Conservation (phyloP, 1,140 invertebrate species). For the Belonocnema kinseyi region DNA sequence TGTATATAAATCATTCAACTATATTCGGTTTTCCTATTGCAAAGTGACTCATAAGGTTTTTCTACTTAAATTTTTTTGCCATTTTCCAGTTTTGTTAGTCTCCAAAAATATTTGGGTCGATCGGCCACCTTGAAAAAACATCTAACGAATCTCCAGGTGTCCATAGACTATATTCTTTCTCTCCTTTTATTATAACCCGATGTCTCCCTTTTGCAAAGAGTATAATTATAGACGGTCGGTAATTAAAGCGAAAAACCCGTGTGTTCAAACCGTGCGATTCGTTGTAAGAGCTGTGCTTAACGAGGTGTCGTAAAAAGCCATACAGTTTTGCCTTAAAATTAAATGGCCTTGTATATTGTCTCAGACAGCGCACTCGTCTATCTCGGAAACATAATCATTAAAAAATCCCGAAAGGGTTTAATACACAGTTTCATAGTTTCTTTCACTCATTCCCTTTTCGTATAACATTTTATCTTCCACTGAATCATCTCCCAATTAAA, state of each 20-base stretch:
- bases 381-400: conserved; percentile 3
- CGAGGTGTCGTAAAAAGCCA: conserved; percentile 27
- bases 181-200: not conserved
- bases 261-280: conserved; percentile 10
- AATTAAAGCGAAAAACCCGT: conserved; percentile 30
- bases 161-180: not conserved
- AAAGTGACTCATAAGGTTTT: no score
- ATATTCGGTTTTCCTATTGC: no score
- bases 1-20: no score
- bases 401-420: not conserved
- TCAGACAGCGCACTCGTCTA: not conserved
- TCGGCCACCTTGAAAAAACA: no score
- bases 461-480: not conserved
- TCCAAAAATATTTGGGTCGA: no score
- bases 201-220: conserved; percentile 16
- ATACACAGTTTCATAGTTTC: not conserved
- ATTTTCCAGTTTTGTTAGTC: no score
- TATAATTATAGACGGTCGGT: conserved; percentile 39
- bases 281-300: conserved; percentile 5
- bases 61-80: no score
- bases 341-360: not conserved
- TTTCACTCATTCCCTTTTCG: not conserved
- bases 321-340: not conserved
- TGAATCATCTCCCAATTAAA: no score
- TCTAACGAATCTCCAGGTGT: conserved; percentile 1